Conservation (phyloP, 2,113 vertebrate genomes). For the Danionella cerebrum region DNA sequence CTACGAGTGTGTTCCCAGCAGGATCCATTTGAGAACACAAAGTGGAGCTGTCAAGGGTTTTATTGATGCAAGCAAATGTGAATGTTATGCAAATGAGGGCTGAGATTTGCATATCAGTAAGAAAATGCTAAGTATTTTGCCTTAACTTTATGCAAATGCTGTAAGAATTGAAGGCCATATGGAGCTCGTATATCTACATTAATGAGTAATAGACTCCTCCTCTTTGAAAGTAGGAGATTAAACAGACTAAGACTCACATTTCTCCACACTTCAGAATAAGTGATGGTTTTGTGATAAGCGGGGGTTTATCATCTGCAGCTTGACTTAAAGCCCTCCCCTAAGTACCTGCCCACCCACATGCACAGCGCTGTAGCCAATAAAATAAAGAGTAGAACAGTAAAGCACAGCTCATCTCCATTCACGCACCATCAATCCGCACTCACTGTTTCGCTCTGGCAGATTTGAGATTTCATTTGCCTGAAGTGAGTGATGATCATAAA, state of each 20-base stretch:
- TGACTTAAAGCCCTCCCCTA: slow-evolving; percentile 11
- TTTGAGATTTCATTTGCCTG: slow-evolving; percentile 45
- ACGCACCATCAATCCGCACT: slow-evolving; percentile 16
- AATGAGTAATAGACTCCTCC: slow-evolving; percentile 35
- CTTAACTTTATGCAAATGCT: slow-evolving; percentile 37
- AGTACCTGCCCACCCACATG: slow-evolving; percentile 14
- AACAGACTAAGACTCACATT: slow-evolving; percentile 8
- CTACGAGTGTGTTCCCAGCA: slow-evolving; percentile 30
- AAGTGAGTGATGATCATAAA: slow-evolving; percentile 51
- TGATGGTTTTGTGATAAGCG: slow-evolving; percentile 45
- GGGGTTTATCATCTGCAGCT: slow-evolving; percentile 47
- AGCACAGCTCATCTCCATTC: slow-evolving; percentile 30
- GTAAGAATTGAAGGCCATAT: slow-evolving; percentile 46
- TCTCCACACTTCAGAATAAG: slow-evolving; percentile 32
- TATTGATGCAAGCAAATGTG: slow-evolving; percentile 38
- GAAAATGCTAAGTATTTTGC: slow-evolving; percentile 23
- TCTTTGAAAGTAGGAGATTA: slow-evolving; percentile 28
- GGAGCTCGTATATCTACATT: slow-evolving; percentile 49
- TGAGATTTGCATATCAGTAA: slow-evolving; percentile 38
- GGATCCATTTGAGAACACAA: slow-evolving; percentile 42
- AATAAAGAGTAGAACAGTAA: slow-evolving; percentile 52
- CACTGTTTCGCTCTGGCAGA: slow-evolving; percentile 2
- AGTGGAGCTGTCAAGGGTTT: slow-evolving; percentile 18
- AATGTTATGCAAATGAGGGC: slow-evolving; percentile 27
- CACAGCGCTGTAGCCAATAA: slow-evolving; percentile 47